Base-by-base conservation (phyloP, 2,113 vertebrate genomes). In the Thomomys bottae region DNA sequence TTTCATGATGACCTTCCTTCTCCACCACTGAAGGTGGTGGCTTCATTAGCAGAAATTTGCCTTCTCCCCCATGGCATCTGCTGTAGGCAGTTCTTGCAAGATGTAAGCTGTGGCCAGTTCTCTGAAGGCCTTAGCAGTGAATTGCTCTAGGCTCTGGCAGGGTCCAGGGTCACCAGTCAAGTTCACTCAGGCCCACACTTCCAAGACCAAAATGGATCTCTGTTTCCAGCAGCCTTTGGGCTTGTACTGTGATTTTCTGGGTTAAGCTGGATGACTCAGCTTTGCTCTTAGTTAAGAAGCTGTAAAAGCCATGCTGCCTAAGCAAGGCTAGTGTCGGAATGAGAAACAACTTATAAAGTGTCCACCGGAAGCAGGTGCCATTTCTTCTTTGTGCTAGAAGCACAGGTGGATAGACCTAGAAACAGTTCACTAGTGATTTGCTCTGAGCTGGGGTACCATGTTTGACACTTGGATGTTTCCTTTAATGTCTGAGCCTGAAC, bases 1-100 rank as follows among this genome's bases (percentile, higher is more conserved):
- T 80, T 63, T 14, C 14, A 7, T 0, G 0, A 5, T n/a, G 34
- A 18, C 40, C 21, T 23, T 38, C 42, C 17, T 12, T 4, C 0
- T 36, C 57, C 12, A 15, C 5, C 0, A 24, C 67, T 54, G 28
- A 24, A 8, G 40, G 18, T 8, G 18, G 8, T 42, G 14, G 3
- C 2, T 17, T 59, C 17, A 0, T 28, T 23, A 42, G 70, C 64
- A 61, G 80, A 45, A 28, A 40, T 6, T 57, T 59, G 15, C 26
- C 6, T 1, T 71, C 61, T 5, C 0, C 17, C 23, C 17, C 1
- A 32, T 59, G 34, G n/a, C 24, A 4, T 54, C 20, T 36, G 14
- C 57, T 45, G 8, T 3, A 32, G 79, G 15, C 15, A 14, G 34
- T 64, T 66, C 14, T 54, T 54, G 18, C 38, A 40, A 54, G 4